Conservation (phyloP, 2,888 invertebrate species). For the Cryptocephalus primarius region DNA sequence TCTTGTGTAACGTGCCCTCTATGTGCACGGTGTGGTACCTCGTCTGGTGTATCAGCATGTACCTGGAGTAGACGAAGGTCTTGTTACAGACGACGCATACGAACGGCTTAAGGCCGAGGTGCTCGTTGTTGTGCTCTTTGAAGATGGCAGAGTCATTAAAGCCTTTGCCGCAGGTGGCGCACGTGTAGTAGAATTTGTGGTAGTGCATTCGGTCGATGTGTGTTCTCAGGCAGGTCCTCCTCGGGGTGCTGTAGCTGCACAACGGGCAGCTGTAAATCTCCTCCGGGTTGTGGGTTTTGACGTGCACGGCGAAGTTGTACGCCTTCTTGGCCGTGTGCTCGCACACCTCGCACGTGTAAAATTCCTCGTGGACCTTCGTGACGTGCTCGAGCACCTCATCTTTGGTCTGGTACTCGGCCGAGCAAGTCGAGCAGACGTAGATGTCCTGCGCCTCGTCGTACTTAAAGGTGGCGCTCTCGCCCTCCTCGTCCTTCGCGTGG, state of each 20-base stretch:
- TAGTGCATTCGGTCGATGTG: conserved; percentile 46
- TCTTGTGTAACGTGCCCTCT: conserved; percentile 35
- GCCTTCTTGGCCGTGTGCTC: conserved; percentile 25
- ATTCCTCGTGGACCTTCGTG: conserved; percentile 20
- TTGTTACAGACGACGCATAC: conserved; percentile 38
- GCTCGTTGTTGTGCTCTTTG: conserved; percentile 35
- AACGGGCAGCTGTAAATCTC: conserved; percentile 22
- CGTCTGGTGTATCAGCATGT: conserved; percentile 26
- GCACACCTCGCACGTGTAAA: conserved; percentile 31
- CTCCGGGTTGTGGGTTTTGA: conserved; percentile 23
- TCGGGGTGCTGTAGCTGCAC: conserved; percentile 21
- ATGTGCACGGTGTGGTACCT: conserved; percentile 31
- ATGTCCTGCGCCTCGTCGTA: conserved; percentile 23
- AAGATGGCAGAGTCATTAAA: conserved; percentile 38
- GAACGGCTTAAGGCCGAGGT: conserved; percentile 35
- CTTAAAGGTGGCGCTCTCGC: conserved; percentile 22
- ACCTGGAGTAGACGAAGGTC: conserved; percentile 31
- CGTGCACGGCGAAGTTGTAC: conserved; percentile 27
- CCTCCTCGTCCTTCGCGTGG: conserved; percentile 19
- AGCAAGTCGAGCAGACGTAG: conserved; percentile 25
- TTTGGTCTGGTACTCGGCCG: conserved; percentile 23
- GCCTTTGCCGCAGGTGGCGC: conserved; percentile 41
- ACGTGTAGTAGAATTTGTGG: conserved; percentile 39
- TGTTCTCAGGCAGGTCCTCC: conserved; percentile 32
- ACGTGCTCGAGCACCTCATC: conserved; percentile 24